A percentile compares a stretch with the other conserved stretches of the same genome.
Evolutionary conservation across 1,140 invertebrate species (phyloP).

Genomic region (Chionoecetes opilio): DNA sequence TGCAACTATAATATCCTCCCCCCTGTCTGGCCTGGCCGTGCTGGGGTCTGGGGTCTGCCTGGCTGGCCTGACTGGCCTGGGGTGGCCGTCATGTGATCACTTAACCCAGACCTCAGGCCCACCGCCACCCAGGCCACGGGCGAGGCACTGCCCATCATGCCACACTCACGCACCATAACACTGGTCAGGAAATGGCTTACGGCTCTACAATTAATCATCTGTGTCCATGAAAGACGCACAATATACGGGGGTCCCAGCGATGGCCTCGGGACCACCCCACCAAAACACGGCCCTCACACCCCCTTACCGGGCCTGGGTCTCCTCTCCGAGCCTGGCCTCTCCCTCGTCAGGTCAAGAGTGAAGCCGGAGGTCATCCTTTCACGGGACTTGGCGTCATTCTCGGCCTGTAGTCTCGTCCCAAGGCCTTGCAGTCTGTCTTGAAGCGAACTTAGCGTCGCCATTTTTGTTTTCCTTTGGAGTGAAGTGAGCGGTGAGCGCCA

Average conservation of each 20-base stretch:
- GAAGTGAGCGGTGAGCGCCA: constrained; percentile 59
- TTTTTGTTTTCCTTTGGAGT: constrained; percentile 79
- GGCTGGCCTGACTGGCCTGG: neutral
- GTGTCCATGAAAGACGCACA: too few species aligned
- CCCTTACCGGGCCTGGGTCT: constrained; percentile 80
- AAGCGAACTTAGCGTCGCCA: constrained; percentile 81
- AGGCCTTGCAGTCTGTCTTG: constrained; percentile 80
- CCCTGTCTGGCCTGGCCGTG: too few species aligned
- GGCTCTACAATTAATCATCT: too few species aligned
- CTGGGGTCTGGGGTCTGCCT: too few species aligned
- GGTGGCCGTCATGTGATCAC: neutral
- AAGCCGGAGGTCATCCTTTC: constrained; percentile 83
- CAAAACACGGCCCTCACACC: neutral
- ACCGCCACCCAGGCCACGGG: neutral
- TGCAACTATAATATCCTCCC: too few species aligned
- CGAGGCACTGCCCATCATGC: neutral
- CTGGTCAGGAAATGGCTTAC: too few species aligned
- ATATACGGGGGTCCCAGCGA: neutral
- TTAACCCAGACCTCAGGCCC: neutral
- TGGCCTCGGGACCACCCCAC: neutral
- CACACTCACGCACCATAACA: too few species aligned
- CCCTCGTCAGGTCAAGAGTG: constrained; percentile 85
- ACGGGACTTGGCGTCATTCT: constrained; percentile 87
- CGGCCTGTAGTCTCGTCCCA: constrained; percentile 86
- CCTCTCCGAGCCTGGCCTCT: constrained; percentile 79